Evolutionary conservation across 92 coral and sea anemone species (phyloP), one percentile per base, ranked within the genome.

Genomic region (Parazoanthus darwini): DNA sequence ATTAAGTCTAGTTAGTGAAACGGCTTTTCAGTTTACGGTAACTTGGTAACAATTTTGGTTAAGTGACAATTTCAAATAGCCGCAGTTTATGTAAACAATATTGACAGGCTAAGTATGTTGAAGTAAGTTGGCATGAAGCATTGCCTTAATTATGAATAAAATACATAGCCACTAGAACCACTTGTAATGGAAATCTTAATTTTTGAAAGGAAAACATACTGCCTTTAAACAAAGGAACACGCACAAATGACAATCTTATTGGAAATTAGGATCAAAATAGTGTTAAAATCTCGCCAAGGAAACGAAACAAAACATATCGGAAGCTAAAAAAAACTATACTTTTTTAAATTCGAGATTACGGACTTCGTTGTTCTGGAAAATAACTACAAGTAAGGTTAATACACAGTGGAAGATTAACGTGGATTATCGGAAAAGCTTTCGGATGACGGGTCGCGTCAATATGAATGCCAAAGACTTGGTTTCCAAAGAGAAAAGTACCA

Each of bases 391-490:
- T 22, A 77, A 39, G 81, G 48, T 22, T 77, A 43, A 9, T 79
- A 25, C 29, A 50, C 0, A 42, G 7, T 16, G n/a, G 6, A 25
- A 79, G 66, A 79, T 79, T 79, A 79, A 26, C 3, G 65, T 66
- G 77, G 86, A 67, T 82, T 50, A 66, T 82, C 86, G n/a, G 77
- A 67, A 70, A 66, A 70, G 86, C 63, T 82, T 82, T 38, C 63
- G 37, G 72, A 70, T 43, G 77, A 82, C 67, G 67, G 56, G 42
- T 8, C 86, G 86, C 26, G 10, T 39, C 3, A 25, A 42, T 38
- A n/a, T 65, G 11, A 29, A 37, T 5, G 4, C 22, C 86, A 42
- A 67, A 3, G 35, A 66, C 42, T 76, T 63, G 70, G 70, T 18
- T 39, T 76, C 54, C 15, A 39, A 14, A 76, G 51, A 76, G 38